Evolutionary conservation across 2,113 vertebrate genomes (phyloP), one percentile per base, ranked within the genome.

Genomic region (Callaeas wilsoni): DNA sequence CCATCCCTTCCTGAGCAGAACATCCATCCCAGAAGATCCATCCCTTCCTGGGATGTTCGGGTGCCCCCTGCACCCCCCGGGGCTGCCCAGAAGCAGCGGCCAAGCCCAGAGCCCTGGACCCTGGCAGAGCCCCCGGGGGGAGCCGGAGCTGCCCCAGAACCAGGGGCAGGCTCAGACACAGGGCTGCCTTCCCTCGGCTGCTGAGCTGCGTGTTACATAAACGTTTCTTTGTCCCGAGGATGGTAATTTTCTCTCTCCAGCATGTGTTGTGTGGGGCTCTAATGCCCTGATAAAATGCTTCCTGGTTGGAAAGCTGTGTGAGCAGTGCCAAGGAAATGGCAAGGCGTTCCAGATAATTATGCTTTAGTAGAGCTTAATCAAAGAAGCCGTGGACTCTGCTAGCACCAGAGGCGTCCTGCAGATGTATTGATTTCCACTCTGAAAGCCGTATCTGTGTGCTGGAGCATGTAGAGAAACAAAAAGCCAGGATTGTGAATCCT

Each of bases 281-380:
- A 87, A 30, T 27, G 82, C 56, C 67, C 87, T 62, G 71, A 64
- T 46, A 49, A 87, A 96, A 95, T 5, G 46, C 41, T 84, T 94
- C 81, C 81, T 41, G 68, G 8, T 27, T 63, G 87, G 93, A 76
- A 78, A 90, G 80, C 80, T 50, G 74, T 5, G 26, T 39, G 63
- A 80, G 42, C 41, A 44, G 27, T 92, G 93, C 92, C 97, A 96
- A 87, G 93, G 95, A 97, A 96, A 92, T 92, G 89, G 96, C 88
- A 82, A 92, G 96, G 94, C 93, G 90, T 97, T 95, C 86, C 94
- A 91, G 88, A 80, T 85, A 94, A 96, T 96, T 97, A 90, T 75
- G 82, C 85, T 91, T 96, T 96, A 94, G 93, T 39, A 49, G 92
- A 95, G 89, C 92, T 96, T 96, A 97, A 97, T 96, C 93, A 97